Conservation (phyloP, 1,140 invertebrate genomes). For the Octopus sinensis region DNA sequence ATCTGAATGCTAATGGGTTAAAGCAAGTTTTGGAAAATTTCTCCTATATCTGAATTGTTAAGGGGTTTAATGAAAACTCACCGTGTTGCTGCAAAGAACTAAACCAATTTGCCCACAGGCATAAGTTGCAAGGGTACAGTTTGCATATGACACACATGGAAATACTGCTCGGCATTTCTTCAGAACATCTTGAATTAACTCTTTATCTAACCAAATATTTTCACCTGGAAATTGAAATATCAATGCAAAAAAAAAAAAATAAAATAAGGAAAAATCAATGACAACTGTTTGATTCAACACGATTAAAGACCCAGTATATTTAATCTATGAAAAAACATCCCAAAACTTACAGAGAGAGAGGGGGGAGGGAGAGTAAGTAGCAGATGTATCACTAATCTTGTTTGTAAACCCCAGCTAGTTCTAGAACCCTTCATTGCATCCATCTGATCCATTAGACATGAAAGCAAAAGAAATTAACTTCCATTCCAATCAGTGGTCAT, state of each 20-base stretch:
- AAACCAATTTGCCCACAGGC: conserved; percentile 94
- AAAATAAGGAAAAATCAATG: conserved; percentile 8
- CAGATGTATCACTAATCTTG: neutral
- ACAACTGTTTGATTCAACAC: neutral
- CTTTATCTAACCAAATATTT: conserved; percentile 82
- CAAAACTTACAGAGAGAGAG: neutral
- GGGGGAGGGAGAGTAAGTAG: neutral
- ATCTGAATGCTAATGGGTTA: too few species aligned
- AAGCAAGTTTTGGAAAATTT: too few species aligned
- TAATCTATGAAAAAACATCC: neutral
- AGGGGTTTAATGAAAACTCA: conserved; percentile 44
- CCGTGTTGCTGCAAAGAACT: conserved; percentile 71
- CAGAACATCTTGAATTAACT: conserved; percentile 74
- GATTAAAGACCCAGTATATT: neutral
- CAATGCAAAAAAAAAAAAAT: neutral
- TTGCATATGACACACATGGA: conserved; percentile 73
- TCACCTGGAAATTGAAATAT: conserved; percentile 65
- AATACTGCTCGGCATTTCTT: conserved; percentile 74
- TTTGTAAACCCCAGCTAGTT: neutral
- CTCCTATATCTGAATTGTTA: neutral
- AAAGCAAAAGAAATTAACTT: too few species aligned
- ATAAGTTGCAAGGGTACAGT: conserved; percentile 86
- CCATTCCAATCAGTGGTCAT: too few species aligned
- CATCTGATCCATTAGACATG: too few species aligned
- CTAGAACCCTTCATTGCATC: too few species aligned